phyloP scores from a whole-genome alignment of 2,113 vertebrate species.

The Alces alces region DNA sequence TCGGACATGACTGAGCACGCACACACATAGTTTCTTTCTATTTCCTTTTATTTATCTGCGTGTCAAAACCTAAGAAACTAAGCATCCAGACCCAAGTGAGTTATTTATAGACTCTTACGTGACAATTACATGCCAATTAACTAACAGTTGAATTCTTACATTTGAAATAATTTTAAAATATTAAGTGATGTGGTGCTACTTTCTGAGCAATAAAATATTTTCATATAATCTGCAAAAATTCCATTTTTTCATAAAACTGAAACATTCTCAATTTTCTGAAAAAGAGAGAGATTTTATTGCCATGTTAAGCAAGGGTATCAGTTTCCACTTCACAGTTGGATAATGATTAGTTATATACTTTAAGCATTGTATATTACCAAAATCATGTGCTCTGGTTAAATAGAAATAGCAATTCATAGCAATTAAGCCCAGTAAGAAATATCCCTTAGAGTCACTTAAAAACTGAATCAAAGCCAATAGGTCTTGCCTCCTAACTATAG shows the following conservation, averaged over 20 bases:
- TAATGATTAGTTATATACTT: background rate
- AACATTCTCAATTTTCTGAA: background rate
- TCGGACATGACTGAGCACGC: background rate
- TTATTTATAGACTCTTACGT: constrained; percentile 6
- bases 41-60: background rate
- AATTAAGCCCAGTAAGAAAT: constrained; percentile 30
- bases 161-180: constrained; percentile 39
- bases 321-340: background rate
- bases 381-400: background rate
- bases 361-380: background rate
- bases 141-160: constrained; percentile 41
- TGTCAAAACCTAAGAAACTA: constrained; percentile 36
- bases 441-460: constrained; percentile 49
- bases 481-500: background rate
- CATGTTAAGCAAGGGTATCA: background rate
- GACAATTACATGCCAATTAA: constrained; percentile 38
- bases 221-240: background rate
- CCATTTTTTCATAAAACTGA: constrained; percentile 4
- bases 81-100: constrained; percentile 38
- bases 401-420: constrained; percentile 2
- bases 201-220: constrained; percentile 30
- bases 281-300: background rate
- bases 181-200: background rate
- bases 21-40: constrained; percentile 18
- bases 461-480: constrained; percentile 10